These are phyloP conservation scores for Urocolius indicus DNA, from an alignment of 2,113 vertebrate genomes.

Conservation along the genomic window DNA sequence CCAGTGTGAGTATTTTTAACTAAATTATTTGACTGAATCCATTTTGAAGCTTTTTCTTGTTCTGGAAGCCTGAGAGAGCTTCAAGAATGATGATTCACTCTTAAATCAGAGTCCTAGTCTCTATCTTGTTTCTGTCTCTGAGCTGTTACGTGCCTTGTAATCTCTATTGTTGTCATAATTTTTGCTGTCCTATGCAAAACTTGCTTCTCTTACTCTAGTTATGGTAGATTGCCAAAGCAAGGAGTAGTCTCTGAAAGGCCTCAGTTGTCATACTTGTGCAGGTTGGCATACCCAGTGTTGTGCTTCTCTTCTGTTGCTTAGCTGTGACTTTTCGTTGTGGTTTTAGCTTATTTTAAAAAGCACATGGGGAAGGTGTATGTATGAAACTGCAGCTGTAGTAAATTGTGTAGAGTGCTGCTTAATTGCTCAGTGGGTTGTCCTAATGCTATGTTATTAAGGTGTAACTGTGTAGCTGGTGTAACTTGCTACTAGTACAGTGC, in stretches of 20 bases:
- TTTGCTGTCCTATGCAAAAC: background rate
- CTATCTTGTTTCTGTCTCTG: background rate
- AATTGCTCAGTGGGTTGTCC: background rate
- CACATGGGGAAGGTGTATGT: background rate
- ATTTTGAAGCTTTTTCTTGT: background rate
- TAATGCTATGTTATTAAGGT: background rate
- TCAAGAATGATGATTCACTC: background rate
- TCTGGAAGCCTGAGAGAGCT: background rate
- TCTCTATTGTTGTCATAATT: background rate
- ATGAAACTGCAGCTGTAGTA: background rate
- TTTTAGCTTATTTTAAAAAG: background rate
- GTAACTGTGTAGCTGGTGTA: background rate
- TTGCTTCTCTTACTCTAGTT: background rate
- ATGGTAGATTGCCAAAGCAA: background rate
- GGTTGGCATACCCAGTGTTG: too few species aligned
- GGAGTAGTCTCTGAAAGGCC: background rate
- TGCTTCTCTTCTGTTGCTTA: background rate
- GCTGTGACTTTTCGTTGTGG: background rate
- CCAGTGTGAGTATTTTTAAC: background rate
- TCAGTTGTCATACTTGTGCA: background rate
- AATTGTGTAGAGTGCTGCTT: background rate
- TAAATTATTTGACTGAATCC: background rate
- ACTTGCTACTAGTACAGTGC: background rate
- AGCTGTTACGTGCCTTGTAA: background rate
- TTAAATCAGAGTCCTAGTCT: background rate